These are phyloP conservation scores for Melanostigma gelatinosum DNA, from an alignment of 2,113 vertebrate species.

Conservation along the genomic window DNA sequence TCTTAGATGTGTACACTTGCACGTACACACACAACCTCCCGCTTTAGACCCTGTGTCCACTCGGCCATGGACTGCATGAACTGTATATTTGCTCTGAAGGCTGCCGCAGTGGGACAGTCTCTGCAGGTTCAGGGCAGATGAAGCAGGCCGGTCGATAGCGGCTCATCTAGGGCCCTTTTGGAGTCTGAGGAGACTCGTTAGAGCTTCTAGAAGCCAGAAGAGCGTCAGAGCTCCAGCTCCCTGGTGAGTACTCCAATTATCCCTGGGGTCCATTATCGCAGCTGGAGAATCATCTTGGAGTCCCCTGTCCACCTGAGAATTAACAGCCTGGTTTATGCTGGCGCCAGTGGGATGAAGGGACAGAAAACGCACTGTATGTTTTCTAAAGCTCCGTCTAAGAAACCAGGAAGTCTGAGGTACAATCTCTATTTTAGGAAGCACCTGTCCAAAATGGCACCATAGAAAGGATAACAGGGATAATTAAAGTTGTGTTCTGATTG, in stretches of 20 bases:
- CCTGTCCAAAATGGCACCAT: not conserved
- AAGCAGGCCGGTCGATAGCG: slow-evolving; percentile 18
- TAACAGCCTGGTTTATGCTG: slow-evolving; percentile 8
- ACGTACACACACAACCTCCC: not conserved
- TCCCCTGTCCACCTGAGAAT: not conserved
- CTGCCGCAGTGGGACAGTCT: slow-evolving; percentile 20
- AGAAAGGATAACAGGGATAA: not conserved
- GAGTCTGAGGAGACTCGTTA: slow-evolving; percentile 44
- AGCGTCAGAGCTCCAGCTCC: not conserved
- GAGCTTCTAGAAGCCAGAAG: slow-evolving; percentile 10
- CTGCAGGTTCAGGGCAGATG: slow-evolving; percentile 26
- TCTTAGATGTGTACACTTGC: not conserved
- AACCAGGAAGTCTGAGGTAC: not conserved
- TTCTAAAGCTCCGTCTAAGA: not conserved
- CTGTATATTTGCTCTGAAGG: slow-evolving; percentile 6
- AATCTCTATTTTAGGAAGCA: not conserved
- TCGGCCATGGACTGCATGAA: not conserved
- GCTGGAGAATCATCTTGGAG: slow-evolving; percentile 11
- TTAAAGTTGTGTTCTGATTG: not conserved
- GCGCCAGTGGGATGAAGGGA: not conserved
- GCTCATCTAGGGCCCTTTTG: not conserved
- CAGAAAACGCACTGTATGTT: not conserved
- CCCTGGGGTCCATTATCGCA: slow-evolving; percentile 10
- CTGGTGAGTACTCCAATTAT: slow-evolving; percentile 5
- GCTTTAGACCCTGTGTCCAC: not conserved